Base-by-base conservation (phyloP, 2,797 vertebrate species). In the Eleutherodactylus coqui region DNA sequence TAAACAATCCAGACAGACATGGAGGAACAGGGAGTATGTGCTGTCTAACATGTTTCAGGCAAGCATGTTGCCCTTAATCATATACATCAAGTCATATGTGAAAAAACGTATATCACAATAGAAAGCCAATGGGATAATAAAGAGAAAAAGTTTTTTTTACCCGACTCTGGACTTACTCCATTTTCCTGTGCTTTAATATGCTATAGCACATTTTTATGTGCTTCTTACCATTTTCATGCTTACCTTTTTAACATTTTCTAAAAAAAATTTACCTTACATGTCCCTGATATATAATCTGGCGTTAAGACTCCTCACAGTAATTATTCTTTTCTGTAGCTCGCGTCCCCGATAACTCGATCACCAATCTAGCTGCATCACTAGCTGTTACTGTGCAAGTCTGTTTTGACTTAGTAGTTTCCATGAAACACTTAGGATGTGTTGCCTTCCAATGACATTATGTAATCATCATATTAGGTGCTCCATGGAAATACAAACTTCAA, bases 391-490 rank as follows among this genome's bases (percentile, higher is more conserved):
- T 41, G 36, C 24, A 70, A 9, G 36, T 70, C 67, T 70, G 67
- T 70, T 70, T 41, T n/a, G 36, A 70, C 36, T 70, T 70, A 70
- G 29, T 32, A 16, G 36, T 70, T 11, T 70, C 21, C 34, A 11
- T 24, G 67, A 41, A 10, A 24, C 36, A 41, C 21, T 24, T 24
- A n/a, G n/a, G 36, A 70, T 70, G 67, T n/a, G 36, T 36, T 24
- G 36, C 67, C 36, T 38, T 70, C 10, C 19, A 49, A 47, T 53
- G 73, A 76, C 49, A 34, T 76, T 24, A 41, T 70, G 36, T 36
- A 19, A 70, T 70, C 41, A 38, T 41, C 36, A 13, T 70, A 70
- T 36, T 78, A 41, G 67, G 36, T 41, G 67, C 67, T 70, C 41
- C 67, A 41, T 70, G 67, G 67, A 70, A 70, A 70, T 41, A 41